Evolutionary conservation across 1,140 invertebrate genomes (phyloP), one percentile per base, ranked within the genome.

Genomic region (Catajapyx aquilonaris): DNA sequence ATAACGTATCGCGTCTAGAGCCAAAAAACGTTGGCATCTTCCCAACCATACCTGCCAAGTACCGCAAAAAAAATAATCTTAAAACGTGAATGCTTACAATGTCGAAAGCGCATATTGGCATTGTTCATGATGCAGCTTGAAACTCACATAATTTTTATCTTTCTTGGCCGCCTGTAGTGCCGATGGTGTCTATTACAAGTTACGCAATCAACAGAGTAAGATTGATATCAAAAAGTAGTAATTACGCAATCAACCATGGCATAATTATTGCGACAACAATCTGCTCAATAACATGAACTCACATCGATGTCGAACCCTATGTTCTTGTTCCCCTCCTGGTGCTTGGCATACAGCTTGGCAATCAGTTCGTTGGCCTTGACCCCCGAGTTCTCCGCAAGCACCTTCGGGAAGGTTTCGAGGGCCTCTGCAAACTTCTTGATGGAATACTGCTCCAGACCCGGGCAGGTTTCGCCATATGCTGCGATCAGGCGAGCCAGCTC

Each of bases 381-480:
- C 23, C 95, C 95, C 32, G 81, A 77, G 54, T 98, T 99, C 41
- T 97, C 88, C 22, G 91, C 83, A 33, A 99, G 61, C 13, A 81
- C 76, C 57, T 86, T 87, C 0, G 91, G 85, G 46, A 99, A 78
- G 22, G 65, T 66, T 62, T 96, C 87, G 0, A 99, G 55, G 3
- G 93, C 84, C 37, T 76, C 68, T 20, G 86, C 86, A 61, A 94
- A 98, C 53, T 90, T 93, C 41, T 86, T 73, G 1, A 96, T 83
- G 19, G 93, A 81, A 61, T 98, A 99, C 53, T 98, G 94, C 52
- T 96, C 88, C 36, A 99, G 60, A 5, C 93, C 93, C 2, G 90
- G 83, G 30, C 87, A 60, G 21, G 81, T 90, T 46, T 94, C 85
- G 3, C 85, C 91, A 55, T 75, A 93, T 20, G 73, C 67, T 4